A percentile compares a stretch with the other conserved stretches of the same genome.
These are phyloP conservation scores for Andinoacara biseriatus DNA, from an alignment of 2,113 vertebrate genomes.

Conservation along the genomic window DNA sequence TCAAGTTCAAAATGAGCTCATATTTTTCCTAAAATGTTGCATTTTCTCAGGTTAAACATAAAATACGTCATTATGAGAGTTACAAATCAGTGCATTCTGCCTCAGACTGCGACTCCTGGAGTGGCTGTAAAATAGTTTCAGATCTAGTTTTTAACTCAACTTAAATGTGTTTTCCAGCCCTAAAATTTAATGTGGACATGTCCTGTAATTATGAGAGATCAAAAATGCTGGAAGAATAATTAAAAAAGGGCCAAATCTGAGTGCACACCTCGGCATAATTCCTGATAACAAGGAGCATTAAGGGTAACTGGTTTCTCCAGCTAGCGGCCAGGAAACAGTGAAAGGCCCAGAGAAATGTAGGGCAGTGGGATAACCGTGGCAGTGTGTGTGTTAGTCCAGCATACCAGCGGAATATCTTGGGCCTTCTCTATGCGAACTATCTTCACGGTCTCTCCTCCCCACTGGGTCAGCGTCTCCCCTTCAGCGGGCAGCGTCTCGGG, in stretches of 20 bases:
- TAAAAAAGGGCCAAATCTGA: background rate
- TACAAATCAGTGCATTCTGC: too few relatives aligned
- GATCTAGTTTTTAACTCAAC: fast-evolving
- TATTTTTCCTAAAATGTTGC: too few relatives aligned
- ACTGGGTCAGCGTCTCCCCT: slow-evolving; percentile 88
- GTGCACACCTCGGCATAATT: too few relatives aligned
- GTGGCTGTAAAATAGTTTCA: background rate
- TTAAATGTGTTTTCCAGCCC: background rate
- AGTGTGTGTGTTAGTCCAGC: fast-evolving
- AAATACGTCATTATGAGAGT: too few relatives aligned
- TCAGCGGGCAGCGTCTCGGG: slow-evolving; percentile 84
- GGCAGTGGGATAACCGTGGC: too few relatives aligned
- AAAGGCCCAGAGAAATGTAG: too few relatives aligned
- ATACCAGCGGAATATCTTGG: slow-evolving; percentile 93
- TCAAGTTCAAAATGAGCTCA: too few relatives aligned
- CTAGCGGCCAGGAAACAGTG: background rate
- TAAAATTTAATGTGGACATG: background rate
- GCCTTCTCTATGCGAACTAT: slow-evolving; percentile 97
- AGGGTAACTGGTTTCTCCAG: too few relatives aligned
- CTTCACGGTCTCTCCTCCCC: slow-evolving; percentile 94
- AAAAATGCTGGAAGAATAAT: too few relatives aligned
- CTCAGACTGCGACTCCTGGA: background rate
- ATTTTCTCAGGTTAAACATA: too few relatives aligned
- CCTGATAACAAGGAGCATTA: too few relatives aligned
- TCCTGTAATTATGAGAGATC: too few relatives aligned